Base-by-base conservation (phyloP, 2,888 invertebrate genomes). In the Pemphredon lugubris region DNA sequence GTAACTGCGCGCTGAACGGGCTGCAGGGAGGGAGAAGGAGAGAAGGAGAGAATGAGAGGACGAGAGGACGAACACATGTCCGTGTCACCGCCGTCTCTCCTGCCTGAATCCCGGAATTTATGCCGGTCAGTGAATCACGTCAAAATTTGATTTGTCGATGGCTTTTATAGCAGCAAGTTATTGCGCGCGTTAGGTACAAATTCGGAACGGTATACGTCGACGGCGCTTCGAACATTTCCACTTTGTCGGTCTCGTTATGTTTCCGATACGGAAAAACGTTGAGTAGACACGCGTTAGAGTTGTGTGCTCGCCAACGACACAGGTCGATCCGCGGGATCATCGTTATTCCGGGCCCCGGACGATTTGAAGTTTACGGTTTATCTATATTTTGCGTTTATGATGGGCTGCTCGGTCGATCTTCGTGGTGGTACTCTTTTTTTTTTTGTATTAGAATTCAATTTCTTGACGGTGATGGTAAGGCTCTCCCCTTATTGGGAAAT, bases 131-230 rank as follows among this genome's bases (percentile, higher is more conserved):
- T 89, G 89, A 89, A 89, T 89, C 89, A 89, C 86, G 89, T 89
- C 89, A 88, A 85, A 87, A 87, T 89, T 89, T 89, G 89, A 89
- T 89, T 89, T 89, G 89, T 89, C 89, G 89, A 89, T 89, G 88
- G 89, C 87, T 89, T 89, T 89, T 89, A 89, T 89, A 88, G 87
- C 87, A 85, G 87, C 88, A 88, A 89, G 89, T 89, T 89, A 89
- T 89, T 89, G 89, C 89, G 86, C 86, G 85, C 84, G 87, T 86
- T 87, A 84, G 84, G 84, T 85, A 86, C 86, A 86, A 87, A 87
- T 87, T 87, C 84, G 83, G 74, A 77, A 78, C 80, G 77, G 79
- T 83, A 79, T 76, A 76, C 72, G 78, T 71, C 77, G 77, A 57
- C 66, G 71, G 74, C 69, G 73, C 72, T 69, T 69, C 74, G 74